Evolutionary conservation across 2,888 invertebrate genomes (phyloP).

Genomic region (Sipha maydis): DNA sequence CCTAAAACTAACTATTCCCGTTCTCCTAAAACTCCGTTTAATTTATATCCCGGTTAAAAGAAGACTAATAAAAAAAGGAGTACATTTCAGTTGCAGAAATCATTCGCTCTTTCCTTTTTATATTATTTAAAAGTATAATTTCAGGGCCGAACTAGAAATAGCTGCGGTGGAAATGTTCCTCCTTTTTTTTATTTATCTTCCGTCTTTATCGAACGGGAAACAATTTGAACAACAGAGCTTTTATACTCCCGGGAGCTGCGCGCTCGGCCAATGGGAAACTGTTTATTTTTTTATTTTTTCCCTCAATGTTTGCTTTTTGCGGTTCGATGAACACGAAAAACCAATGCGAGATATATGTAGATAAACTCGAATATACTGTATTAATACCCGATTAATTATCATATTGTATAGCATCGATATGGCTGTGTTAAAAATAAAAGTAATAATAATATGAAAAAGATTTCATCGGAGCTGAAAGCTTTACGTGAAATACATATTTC

Average conservation of each 20-base stretch:
- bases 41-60: slow-evolving; percentile 56
- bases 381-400: slow-evolving; percentile 60
- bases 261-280: slow-evolving; percentile 42
- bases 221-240: slow-evolving; percentile 60
- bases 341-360: slow-evolving; percentile 46
- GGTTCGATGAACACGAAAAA: slow-evolving; percentile 46
- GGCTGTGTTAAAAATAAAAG: not conserved
- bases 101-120: slow-evolving; percentile 46
- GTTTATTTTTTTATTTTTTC: slow-evolving; percentile 10
- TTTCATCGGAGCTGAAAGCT: not conserved
- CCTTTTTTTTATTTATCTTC: slow-evolving; percentile 53
- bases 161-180: slow-evolving; percentile 45
- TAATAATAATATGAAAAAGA: slow-evolving; percentile 2
- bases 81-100: slow-evolving; percentile 53
- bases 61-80: slow-evolving; percentile 50
- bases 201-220: slow-evolving; percentile 60
- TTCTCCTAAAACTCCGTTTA: slow-evolving; percentile 46
- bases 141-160: slow-evolving; percentile 57
- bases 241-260: slow-evolving; percentile 46
- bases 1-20: slow-evolving; percentile 30
- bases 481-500: slow-evolving; percentile 33
- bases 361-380: slow-evolving; percentile 49
- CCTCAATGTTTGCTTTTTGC: slow-evolving; percentile 57
- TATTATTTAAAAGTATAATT: slow-evolving; percentile 62
- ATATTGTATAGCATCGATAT: slow-evolving; percentile 25